Conservation (phyloP, 2,113 vertebrate genomes). For the Panurus biarmicus region DNA sequence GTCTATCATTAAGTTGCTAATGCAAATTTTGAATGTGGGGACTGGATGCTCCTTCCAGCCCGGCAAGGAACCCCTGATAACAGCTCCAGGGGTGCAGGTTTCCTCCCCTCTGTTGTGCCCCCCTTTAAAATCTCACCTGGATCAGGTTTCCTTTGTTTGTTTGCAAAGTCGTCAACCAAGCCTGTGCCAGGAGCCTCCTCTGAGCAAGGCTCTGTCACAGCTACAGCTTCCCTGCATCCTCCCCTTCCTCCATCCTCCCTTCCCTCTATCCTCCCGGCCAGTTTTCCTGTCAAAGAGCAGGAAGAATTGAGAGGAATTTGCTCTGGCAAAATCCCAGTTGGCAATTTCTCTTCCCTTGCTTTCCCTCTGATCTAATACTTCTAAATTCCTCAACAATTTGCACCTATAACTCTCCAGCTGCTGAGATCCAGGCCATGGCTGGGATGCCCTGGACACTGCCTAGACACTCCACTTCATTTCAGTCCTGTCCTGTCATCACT, state of each 20-base stretch:
- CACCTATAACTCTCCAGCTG: fast-evolving
- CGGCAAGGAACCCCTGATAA: not conserved
- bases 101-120: not conserved
- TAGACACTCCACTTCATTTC: not conserved
- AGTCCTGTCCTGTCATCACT: not conserved
- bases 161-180: not conserved
- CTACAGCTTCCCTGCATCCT: not conserved
- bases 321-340: not conserved
- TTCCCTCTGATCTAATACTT: not conserved
- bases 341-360: not conserved
- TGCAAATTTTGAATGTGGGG: not conserved
- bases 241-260: not conserved
- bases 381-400: not conserved
- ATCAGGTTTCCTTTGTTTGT: not conserved
- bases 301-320: not conserved
- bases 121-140: not conserved
- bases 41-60: not conserved
- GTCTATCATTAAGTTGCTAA: not conserved
- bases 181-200: not conserved
- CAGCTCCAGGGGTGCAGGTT: not conserved
- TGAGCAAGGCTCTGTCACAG: not conserved
- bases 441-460: not conserved
- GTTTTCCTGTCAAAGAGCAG: not conserved
- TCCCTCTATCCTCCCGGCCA: not conserved
- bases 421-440: not conserved